A percentile compares a stretch with the other conserved stretches of the same genome.
These are phyloP conservation scores for Monodelphis domestica DNA, from an alignment of 2,797 vertebrate species.

Conservation along the genomic window DNA sequence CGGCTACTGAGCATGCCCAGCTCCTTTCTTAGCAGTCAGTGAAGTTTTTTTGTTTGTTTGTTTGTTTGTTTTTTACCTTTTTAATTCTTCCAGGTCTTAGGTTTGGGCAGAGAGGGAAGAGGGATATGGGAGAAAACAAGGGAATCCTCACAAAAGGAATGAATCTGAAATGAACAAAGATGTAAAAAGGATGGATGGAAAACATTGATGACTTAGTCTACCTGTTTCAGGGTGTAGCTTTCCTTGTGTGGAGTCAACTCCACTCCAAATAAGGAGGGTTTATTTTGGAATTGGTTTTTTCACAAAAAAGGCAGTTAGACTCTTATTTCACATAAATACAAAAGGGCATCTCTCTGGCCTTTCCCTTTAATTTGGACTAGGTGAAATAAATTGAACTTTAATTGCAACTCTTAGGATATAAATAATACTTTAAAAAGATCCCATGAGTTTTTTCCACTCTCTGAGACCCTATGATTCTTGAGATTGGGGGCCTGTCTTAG, in stretches of 20 bases:
- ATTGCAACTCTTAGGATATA: constrained; percentile 43
- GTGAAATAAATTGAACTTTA: constrained; percentile 43
- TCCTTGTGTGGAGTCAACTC: constrained; percentile 12
- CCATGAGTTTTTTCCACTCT: background rate
- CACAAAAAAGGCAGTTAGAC: background rate
- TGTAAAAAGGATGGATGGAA: background rate
- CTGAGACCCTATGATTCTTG: background rate
- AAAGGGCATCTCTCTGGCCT: constrained; percentile 38
- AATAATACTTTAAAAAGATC: background rate
- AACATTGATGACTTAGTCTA: background rate
- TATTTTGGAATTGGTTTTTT: constrained; percentile 16
- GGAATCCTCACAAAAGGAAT: constrained; percentile 34
- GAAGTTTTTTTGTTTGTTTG: background rate
- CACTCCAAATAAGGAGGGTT: background rate
- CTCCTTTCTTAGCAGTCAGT: constrained; percentile 36
- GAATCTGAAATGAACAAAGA: constrained; percentile 49
- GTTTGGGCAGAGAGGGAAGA: constrained; percentile 62
- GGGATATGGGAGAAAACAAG: constrained; percentile 55
- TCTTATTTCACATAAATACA: constrained; percentile 18
- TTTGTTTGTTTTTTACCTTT: background rate
- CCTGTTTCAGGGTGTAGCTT: constrained; percentile 28
- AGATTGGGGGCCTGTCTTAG: background rate
- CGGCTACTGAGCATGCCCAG: constrained; percentile 76
- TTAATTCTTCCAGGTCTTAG: constrained; percentile 38
- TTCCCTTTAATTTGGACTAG: constrained; percentile 47